Conservation (phyloP, 1,140 invertebrate species). For the Drosophila azteca region DNA sequence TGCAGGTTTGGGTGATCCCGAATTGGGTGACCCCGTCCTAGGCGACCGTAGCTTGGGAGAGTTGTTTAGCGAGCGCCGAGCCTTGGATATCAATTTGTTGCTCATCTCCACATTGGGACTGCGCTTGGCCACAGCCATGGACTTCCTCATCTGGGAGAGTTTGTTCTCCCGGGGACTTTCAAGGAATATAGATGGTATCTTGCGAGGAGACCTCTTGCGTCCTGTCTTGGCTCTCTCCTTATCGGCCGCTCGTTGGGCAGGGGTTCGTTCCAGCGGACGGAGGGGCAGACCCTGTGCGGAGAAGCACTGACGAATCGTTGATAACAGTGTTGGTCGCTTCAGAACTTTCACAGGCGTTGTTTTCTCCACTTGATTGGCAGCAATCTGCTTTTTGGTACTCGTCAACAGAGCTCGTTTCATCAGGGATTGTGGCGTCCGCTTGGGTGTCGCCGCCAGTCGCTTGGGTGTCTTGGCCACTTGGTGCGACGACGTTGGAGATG, state of each 20-base stretch:
- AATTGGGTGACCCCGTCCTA: background rate
- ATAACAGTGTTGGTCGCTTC: slow-evolving; percentile 14
- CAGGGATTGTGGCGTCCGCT: slow-evolving; percentile 68
- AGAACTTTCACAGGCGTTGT: slow-evolving; percentile 15
- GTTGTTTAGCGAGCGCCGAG: slow-evolving; percentile 57
- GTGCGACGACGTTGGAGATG: slow-evolving; percentile 1
- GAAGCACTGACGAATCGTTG: slow-evolving; percentile 38
- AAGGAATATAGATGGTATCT: slow-evolving; percentile 16
- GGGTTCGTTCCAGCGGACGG: slow-evolving; percentile 27
- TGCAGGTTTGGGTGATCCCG: background rate
- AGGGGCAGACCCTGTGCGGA: slow-evolving; percentile 55
- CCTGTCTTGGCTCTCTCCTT: background rate
- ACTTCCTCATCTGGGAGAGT: slow-evolving; percentile 53
- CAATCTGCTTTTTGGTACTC: slow-evolving; percentile 69
- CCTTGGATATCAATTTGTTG: slow-evolving; percentile 60
- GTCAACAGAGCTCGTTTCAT: slow-evolving; percentile 73
- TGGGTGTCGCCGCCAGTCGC: slow-evolving; percentile 51
- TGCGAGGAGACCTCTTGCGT: slow-evolving; percentile 48
- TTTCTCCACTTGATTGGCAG: slow-evolving; percentile 7
- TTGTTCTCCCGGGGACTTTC: slow-evolving; percentile 55
- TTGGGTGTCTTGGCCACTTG: slow-evolving; percentile 34
- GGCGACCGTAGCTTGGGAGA: slow-evolving; percentile 28
- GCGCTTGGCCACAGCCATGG: slow-evolving; percentile 43
- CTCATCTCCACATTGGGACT: slow-evolving; percentile 40
- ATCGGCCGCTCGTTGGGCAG: slow-evolving; percentile 2